These are phyloP conservation scores for Dicyrtoma fusca DNA, from an alignment of 2,888 invertebrate genomes.

Conservation along the genomic window DNA sequence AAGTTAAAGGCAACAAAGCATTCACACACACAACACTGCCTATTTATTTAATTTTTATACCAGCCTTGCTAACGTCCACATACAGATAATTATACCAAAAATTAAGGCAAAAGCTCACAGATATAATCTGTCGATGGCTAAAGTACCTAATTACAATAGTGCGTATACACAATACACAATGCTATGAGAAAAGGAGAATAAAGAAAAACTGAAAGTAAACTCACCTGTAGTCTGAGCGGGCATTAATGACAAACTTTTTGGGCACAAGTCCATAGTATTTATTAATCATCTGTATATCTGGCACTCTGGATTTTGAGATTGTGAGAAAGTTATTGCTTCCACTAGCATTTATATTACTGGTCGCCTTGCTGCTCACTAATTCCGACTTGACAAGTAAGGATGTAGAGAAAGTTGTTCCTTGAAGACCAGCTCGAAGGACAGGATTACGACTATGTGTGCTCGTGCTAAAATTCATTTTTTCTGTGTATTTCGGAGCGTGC, in stretches of 20 bases:
- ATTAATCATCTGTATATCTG: conserved; percentile 56
- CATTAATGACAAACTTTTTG: conserved; percentile 53
- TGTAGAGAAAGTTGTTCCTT: conserved; percentile 25
- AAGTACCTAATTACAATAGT: too few relatives aligned
- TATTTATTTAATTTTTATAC: too few relatives aligned
- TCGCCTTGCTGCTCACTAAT: conserved; percentile 10
- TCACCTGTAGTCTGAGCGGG: conserved; percentile 33
- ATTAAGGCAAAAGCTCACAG: too few relatives aligned
- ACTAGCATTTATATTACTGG: not conserved
- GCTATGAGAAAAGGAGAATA: not conserved
- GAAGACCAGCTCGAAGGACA: conserved; percentile 26
- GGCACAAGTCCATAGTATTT: conserved; percentile 56
- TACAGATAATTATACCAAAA: too few relatives aligned
- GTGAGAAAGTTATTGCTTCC: conserved; percentile 22
- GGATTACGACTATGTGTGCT: conserved; percentile 19
- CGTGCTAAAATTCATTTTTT: conserved; percentile 26
- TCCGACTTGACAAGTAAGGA: conserved; percentile 16
- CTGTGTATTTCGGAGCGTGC: too few relatives aligned
- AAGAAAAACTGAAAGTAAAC: not conserved
- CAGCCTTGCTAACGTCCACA: too few relatives aligned
- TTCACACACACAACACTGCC: too few relatives aligned
- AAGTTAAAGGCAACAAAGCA: too few relatives aligned
- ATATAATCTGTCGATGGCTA: too few relatives aligned
- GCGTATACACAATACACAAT: too few relatives aligned
- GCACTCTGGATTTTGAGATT: conserved; percentile 44